phyloP scores from a whole-genome alignment of 2,797 vertebrate genomes.

The Triplophysa bombifrons region DNA sequence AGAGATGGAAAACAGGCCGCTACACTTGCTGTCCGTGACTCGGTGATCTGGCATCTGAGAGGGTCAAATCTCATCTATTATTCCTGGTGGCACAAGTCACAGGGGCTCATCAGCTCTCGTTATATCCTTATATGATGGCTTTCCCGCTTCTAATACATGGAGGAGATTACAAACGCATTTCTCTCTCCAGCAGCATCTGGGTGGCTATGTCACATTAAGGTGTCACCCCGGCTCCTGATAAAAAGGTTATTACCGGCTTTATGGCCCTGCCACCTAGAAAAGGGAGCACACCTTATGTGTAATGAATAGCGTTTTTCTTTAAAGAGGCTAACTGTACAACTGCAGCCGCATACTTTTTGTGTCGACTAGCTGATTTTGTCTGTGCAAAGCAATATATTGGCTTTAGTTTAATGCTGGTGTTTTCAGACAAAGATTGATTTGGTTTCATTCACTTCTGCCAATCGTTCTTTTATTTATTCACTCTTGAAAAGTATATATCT shows the following conservation, averaged over 20 bases:
- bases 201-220: slow-evolving; percentile 61
- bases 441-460: background rate
- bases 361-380: slow-evolving; percentile 6
- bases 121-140: slow-evolving; percentile 70
- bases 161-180: slow-evolving; percentile 65
- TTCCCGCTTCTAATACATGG: slow-evolving; percentile 63
- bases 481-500: background rate
- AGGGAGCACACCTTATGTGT: slow-evolving; percentile 51
- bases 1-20: slow-evolving; percentile 61
- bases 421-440: background rate
- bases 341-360: background rate
- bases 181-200: slow-evolving; percentile 59
- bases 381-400: background rate
- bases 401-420: background rate
- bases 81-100: slow-evolving; percentile 63
- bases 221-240: slow-evolving; percentile 54
- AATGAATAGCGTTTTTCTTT: slow-evolving; percentile 59
- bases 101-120: slow-evolving; percentile 59
- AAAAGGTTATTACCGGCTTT: slow-evolving; percentile 64
- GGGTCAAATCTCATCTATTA: slow-evolving; percentile 73
- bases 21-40: slow-evolving; percentile 58
- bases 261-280: slow-evolving; percentile 56
- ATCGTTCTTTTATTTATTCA: background rate
- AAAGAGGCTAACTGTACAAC: slow-evolving; percentile 47
- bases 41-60: slow-evolving; percentile 63